phyloP scores from a whole-genome alignment of 2,888 invertebrate genomes.

The Adelognathus sp. region DNA sequence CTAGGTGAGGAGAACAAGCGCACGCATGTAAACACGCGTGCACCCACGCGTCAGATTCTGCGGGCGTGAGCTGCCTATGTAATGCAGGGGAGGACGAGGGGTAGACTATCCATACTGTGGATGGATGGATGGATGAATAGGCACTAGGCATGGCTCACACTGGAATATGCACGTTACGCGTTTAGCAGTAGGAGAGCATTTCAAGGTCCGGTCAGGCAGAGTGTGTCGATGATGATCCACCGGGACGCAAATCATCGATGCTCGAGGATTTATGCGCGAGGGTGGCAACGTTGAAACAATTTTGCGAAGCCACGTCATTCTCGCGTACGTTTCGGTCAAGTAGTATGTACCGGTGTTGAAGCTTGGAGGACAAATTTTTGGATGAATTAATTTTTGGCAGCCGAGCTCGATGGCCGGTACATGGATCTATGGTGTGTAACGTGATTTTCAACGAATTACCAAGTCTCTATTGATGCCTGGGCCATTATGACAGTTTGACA shows the following conservation, averaged over 20 bases:
- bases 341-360: neutral
- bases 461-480: neutral
- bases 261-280: neutral
- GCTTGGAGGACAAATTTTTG: neutral
- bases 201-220: neutral
- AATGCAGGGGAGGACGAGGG: conserved; percentile 19
- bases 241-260: neutral
- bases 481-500: neutral
- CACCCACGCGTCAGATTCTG: conserved; percentile 20
- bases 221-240: neutral
- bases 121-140: conserved; percentile 3
- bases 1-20: conserved; percentile 36
- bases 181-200: conserved; percentile 10
- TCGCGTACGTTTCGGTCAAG: neutral
- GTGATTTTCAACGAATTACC: neutral
- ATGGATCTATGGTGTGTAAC: neutral
- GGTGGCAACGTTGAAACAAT: neutral
- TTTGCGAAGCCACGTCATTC: neutral
- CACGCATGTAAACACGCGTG: conserved; percentile 47
- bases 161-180: conserved; percentile 28
- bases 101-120: neutral
- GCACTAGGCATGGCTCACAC: neutral
- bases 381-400: neutral
- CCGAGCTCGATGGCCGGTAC: neutral
- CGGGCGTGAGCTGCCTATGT: conserved; percentile 46